phyloP scores from a whole-genome alignment of 2,888 invertebrate species.

The Petrolisthes cinctipes region DNA sequence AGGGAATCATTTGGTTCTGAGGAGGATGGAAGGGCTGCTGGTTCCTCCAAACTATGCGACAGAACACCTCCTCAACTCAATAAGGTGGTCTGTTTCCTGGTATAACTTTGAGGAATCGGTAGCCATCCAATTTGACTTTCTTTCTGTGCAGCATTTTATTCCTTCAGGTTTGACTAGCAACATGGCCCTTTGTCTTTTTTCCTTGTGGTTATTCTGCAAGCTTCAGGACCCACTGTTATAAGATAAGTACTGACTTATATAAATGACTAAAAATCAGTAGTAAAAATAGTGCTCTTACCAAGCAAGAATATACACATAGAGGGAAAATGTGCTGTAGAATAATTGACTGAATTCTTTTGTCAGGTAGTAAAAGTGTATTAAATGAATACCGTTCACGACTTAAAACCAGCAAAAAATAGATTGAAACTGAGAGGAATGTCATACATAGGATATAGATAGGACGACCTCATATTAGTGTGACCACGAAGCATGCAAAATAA shows the following conservation, averaged over 20 bases:
- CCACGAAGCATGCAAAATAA: no score
- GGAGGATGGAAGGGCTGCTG: no score
- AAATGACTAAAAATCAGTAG: background rate
- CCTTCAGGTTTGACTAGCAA: background rate
- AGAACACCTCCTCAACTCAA: no score
- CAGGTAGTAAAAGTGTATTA: background rate
- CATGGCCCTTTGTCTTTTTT: background rate
- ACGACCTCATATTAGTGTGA: no score
- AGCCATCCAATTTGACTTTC: no score
- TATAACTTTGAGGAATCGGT: no score
- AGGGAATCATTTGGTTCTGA: no score
- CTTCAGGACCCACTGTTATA: background rate
- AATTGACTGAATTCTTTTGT: background rate
- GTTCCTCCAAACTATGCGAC: no score
- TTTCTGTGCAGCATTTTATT: no score
- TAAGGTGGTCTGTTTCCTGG: no score
- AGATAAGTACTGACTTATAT: background rate
- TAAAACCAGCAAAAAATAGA: background rate
- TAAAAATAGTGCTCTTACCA: background rate
- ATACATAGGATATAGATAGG: no score
- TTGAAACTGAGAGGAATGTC: no score
- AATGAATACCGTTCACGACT: background rate
- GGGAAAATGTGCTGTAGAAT: background rate
- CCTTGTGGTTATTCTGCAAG: background rate
- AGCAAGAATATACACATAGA: background rate